Evolutionary conservation across 2,113 vertebrate genomes (phyloP), one percentile per base, ranked within the genome.

Genomic region (Balaenoptera acutorostrata): DNA sequence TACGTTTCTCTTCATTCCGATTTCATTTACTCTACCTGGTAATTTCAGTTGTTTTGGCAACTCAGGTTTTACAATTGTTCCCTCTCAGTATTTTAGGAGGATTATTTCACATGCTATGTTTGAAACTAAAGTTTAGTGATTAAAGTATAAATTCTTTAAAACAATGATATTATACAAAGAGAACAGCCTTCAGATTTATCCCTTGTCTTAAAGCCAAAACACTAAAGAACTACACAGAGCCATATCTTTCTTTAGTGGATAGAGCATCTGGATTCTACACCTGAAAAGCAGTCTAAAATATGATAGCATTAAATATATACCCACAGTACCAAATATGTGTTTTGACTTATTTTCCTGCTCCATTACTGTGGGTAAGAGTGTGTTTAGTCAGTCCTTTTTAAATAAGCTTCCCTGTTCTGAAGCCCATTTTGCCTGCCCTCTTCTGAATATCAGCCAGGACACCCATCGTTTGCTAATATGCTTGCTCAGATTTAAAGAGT

Each of bases 391-490:
- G 64, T 84, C 89, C 55, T 97, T 95, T 88, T 75, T 64, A 78
- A 75, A 81, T n/a, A 44, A 77, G 44, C 41, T 80, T 93, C 63
- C 63, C 68, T 92, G 41, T 89, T 88, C 77, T 75, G 64, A 78
- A 95, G 64, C 86, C 95, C 33, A 15, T 78, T 89, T 75, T 93
- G 49, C 74, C 82, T 91, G 78, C 89, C 80, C 72, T 96, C 39
- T 78, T 85, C 89, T 97, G 96, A 96, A 61, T n/a, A 31, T 39
- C 92, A 93, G 96, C 97, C 97, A 96, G 55, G 96, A 95, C 68
- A 87, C 86, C 49, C 86, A 39, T 23, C 68, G 80, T 55, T 69
- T 52, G 49, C 78, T 93, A 93, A 93, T 77, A n/a, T 31, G 55
- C 95, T 93, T 97, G 82, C 95, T 95, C 74, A 71, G 49, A 95